Conservation (phyloP, 1,140 invertebrate species). For the Pteromalus puparum region DNA sequence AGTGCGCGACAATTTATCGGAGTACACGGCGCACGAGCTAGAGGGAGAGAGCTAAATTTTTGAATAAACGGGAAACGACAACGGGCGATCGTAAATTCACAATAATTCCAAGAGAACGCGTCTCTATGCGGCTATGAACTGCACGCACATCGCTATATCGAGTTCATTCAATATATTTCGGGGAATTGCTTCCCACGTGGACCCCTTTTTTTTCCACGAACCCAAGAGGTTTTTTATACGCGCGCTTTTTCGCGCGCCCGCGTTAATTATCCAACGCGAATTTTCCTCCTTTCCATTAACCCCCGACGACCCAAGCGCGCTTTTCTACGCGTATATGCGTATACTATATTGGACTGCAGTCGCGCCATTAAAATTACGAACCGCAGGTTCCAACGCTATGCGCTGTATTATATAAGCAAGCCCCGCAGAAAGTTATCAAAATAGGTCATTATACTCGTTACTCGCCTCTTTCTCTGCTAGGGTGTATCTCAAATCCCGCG, state of each 20-base stretch:
- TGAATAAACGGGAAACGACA: constrained; percentile 65
- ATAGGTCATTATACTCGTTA: background rate
- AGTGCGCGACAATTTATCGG: constrained; percentile 61
- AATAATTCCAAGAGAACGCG: constrained; percentile 64
- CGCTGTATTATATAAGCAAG: too few relatives aligned
- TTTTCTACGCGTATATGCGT: too few relatives aligned
- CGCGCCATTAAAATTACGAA: too few relatives aligned
- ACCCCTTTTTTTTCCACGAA: background rate
- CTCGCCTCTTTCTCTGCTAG: background rate
- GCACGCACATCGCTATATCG: background rate
- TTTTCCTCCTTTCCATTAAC: background rate
- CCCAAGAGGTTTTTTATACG: background rate
- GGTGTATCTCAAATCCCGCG: background rate
- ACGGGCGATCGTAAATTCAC: constrained; percentile 64
- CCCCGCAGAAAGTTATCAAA: background rate
- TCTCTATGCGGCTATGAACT: constrained; percentile 21
- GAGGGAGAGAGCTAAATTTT: constrained; percentile 41
- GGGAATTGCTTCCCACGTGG: background rate
- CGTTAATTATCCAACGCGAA: background rate
- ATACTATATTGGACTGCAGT: too few relatives aligned
- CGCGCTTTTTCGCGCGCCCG: background rate
- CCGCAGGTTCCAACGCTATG: background rate
- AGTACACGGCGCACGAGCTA: constrained; percentile 54
- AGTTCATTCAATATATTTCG: constrained; percentile 36
- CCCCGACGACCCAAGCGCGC: too few relatives aligned